phyloP scores from a whole-genome alignment of 2,113 vertebrate genomes.

The Egretta garzetta region DNA sequence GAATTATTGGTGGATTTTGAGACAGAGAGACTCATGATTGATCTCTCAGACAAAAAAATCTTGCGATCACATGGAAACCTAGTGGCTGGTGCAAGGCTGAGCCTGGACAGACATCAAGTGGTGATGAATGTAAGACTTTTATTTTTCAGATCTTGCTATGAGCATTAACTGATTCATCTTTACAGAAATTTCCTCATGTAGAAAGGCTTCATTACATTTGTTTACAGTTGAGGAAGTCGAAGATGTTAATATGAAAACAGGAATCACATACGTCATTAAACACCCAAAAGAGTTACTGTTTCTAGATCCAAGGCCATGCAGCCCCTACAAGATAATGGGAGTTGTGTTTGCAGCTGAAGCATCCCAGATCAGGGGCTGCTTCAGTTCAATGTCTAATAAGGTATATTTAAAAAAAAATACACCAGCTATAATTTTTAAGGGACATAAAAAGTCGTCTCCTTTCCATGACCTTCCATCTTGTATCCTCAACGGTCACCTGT shows the following conservation, averaged over 20 bases:
- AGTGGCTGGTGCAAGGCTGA: background rate
- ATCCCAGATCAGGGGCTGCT: background rate
- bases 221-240: background rate
- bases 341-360: background rate
- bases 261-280: background rate
- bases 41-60: background rate
- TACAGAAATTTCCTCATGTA: background rate
- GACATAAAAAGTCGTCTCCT: background rate
- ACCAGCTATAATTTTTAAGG: background rate
- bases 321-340: background rate
- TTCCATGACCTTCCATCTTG: constrained; percentile 26
- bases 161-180: background rate
- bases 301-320: rapidly evolving
- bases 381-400: background rate
- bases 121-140: background rate
- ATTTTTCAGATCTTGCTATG: background rate
- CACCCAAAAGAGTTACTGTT: background rate
- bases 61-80: background rate
- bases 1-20: background rate
- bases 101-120: background rate
- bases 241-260: background rate
- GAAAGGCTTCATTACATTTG: background rate
- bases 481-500: constrained; percentile 58
- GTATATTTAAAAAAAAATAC: too few species aligned
- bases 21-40: background rate